phyloP scores from a whole-genome alignment of 37 sponge, comb jelly and placozoan species.

The Aplysina aerophoba region DNA sequence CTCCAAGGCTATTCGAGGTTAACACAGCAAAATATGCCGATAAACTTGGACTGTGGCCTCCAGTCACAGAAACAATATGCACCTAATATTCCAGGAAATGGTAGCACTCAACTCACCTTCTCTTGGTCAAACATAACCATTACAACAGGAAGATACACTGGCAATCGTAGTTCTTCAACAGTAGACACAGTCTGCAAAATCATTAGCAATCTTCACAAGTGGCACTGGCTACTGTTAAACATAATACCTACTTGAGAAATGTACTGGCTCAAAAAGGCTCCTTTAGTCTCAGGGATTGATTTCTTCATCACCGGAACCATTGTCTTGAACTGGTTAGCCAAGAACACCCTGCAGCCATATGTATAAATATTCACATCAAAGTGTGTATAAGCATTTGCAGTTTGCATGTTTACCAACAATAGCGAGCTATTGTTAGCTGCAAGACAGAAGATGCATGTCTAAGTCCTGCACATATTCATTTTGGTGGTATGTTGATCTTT shows the following conservation, averaged over 20 bases:
- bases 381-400: too few relatives aligned
- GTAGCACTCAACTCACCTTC: slow-evolving; percentile 17
- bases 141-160: slow-evolving; percentile 68
- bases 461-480: too few relatives aligned
- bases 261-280: slow-evolving; percentile 84
- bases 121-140: neutral
- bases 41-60: too few relatives aligned
- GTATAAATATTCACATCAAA: too few relatives aligned
- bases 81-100: too few relatives aligned
- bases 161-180: slow-evolving; percentile 72
- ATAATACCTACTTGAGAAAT: slow-evolving; percentile 73
- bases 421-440: too few relatives aligned
- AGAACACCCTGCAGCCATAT: slow-evolving; percentile 64
- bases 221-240: neutral
- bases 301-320: slow-evolving; percentile 70
- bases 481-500: too few relatives aligned
- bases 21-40: too few relatives aligned
- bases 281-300: slow-evolving; percentile 78
- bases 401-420: too few relatives aligned
- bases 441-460: too few relatives aligned
- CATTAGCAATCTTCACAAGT: slow-evolving; percentile 3
- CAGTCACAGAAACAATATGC: too few relatives aligned
- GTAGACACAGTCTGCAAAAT: slow-evolving; percentile 73
- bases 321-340: slow-evolving; percentile 85
- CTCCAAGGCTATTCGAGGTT: too few relatives aligned